phyloP scores from a whole-genome alignment of 2,113 vertebrate genomes.

The Catharus bicknelli region DNA sequence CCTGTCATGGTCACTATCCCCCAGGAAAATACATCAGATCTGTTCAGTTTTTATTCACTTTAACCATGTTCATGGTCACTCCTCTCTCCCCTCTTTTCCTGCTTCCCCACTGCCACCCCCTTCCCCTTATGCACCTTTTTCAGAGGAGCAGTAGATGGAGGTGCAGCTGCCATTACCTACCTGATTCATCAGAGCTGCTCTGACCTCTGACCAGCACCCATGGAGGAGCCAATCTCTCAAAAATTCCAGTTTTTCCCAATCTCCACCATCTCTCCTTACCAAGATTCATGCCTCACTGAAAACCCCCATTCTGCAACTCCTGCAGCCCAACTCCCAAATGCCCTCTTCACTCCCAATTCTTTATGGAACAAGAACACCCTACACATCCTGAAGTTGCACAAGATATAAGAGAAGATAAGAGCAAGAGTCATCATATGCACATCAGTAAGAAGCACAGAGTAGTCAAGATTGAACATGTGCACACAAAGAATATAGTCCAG shows the following conservation, averaged over 20 bases:
- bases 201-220: neutral
- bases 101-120: neutral
- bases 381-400: rapidly evolving
- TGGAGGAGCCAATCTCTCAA: neutral
- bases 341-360: neutral
- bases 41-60: neutral
- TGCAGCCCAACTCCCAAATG: neutral
- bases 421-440: rapidly evolving
- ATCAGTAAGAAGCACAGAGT: neutral
- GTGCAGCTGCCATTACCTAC: neutral
- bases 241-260: neutral
- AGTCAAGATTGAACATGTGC: neutral
- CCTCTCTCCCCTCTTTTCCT: neutral
- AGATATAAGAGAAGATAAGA: neutral
- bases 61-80: neutral
- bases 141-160: neutral
- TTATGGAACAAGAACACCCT: neutral
- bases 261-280: neutral
- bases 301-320: neutral
- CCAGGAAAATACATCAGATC: neutral
- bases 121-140: neutral
- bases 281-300: neutral
- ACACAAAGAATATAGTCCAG: neutral
- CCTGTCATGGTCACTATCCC: neutral
- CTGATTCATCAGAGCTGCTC: neutral